phyloP scores from a whole-genome alignment of 2,113 vertebrate genomes.

The Myodes glareolus region DNA sequence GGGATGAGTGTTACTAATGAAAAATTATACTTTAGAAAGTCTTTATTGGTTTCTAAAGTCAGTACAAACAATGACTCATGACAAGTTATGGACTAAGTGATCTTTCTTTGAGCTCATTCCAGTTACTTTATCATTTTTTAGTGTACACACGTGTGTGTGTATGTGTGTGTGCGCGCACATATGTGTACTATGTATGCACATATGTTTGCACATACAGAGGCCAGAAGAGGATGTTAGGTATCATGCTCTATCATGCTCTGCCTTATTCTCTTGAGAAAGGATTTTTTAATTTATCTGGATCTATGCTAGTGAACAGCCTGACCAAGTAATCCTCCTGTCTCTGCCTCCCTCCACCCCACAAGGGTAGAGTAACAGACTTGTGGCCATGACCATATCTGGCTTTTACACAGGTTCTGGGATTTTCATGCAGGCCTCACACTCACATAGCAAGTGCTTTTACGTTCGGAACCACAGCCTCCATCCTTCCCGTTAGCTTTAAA shows the following conservation, averaged over 20 bases:
- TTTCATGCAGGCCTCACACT: background rate
- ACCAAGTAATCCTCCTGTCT: background rate
- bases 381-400: too few relatives aligned
- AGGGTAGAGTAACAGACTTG: background rate
- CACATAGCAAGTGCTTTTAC: background rate
- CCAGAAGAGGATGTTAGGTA: background rate
- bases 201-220: background rate
- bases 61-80: background rate
- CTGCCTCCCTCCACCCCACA: too few relatives aligned
- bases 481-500: background rate
- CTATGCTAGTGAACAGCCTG: background rate
- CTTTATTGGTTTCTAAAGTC: background rate
- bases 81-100: background rate
- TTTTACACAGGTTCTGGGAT: background rate
- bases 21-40: constrained; percentile 41
- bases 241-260: background rate
- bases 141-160: background rate
- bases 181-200: background rate
- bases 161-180: background rate
- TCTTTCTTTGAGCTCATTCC: background rate
- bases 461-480: too few relatives aligned
- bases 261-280: background rate
- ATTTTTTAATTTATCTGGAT: background rate
- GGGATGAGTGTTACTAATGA: background rate
- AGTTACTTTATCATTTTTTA: background rate